Conservation (phyloP, 2,113 vertebrate species). For the Centropristis striata region DNA sequence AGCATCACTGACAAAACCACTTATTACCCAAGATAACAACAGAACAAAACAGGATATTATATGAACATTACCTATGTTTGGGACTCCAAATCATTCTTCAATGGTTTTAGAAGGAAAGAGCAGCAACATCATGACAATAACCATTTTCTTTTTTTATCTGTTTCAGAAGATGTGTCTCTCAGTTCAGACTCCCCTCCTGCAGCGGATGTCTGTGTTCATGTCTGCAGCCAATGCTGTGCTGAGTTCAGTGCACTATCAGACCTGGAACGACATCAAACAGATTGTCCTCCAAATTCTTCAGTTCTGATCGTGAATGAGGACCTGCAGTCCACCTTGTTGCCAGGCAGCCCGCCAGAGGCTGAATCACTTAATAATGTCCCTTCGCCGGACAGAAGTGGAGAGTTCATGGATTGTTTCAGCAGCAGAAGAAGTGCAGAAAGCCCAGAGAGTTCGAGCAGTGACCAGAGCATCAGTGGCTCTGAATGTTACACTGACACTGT, state of each 20-base stretch:
- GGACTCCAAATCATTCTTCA: no score
- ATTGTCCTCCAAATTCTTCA: slow-evolving; percentile 90
- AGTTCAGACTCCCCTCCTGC: slow-evolving; percentile 81
- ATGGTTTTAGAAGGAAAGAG: neutral
- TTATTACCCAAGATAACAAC: no score
- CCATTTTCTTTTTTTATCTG: slow-evolving; percentile 55
- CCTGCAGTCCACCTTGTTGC: slow-evolving; percentile 72
- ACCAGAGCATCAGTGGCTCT: neutral
- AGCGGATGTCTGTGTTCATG: slow-evolving; percentile 87
- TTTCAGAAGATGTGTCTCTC: slow-evolving; percentile 87
- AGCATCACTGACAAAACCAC: no score
- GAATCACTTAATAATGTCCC: slow-evolving; percentile 83
- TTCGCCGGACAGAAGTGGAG: slow-evolving; percentile 83
- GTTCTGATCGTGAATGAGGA: slow-evolving; percentile 91
- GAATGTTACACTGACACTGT: neutral
- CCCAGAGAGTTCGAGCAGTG: neutral
- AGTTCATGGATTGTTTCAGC: slow-evolving; percentile 59
- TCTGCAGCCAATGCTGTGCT: slow-evolving; percentile 91
- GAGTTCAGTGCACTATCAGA: slow-evolving; percentile 91
- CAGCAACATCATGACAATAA: no score
- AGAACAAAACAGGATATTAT: no score
- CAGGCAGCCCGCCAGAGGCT: slow-evolving; percentile 80
- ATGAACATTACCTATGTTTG: no score
- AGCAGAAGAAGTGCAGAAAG: slow-evolving; percentile 30
- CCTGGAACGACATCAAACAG: slow-evolving; percentile 91